Evolutionary conservation across 2,113 vertebrate species (phyloP).

Genomic region (Callospermophilus lateralis): DNA sequence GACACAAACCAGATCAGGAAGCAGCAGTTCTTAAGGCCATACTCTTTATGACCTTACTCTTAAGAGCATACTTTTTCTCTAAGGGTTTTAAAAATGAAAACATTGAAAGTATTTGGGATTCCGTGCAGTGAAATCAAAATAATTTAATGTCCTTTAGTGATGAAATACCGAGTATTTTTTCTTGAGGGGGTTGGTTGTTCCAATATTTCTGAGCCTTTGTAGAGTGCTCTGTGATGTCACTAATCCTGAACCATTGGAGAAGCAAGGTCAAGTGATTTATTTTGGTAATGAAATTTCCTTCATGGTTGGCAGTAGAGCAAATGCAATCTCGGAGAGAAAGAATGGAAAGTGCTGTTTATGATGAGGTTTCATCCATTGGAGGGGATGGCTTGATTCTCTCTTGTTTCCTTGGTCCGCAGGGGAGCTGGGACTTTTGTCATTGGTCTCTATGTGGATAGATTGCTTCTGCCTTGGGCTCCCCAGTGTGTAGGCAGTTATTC

Average conservation of each 20-base stretch:
- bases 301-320: constrained; percentile 78
- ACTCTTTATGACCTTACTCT: neutral
- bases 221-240: constrained; percentile 77
- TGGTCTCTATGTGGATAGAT: neutral
- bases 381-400: constrained; percentile 23
- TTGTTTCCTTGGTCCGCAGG: neutral
- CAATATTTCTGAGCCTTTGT: constrained; percentile 78
- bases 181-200: constrained; percentile 73
- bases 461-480: neutral
- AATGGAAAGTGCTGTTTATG: constrained; percentile 72
- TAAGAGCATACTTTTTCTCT: constrained; percentile 83
- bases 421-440: neutral
- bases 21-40: neutral
- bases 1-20: constrained; percentile 49
- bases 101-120: constrained; percentile 84
- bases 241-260: constrained; percentile 78
- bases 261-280: constrained; percentile 85
- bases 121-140: constrained; percentile 86
- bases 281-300: constrained; percentile 84
- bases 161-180: constrained; percentile 84
- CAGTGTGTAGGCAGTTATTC: neutral
- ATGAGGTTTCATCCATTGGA: constrained; percentile 72
- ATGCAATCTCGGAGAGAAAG: constrained; percentile 69
- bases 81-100: constrained; percentile 15
- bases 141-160: constrained; percentile 86